Conservation (phyloP, 2,888 invertebrate species). For the Sarcophaga rosellei region DNA sequence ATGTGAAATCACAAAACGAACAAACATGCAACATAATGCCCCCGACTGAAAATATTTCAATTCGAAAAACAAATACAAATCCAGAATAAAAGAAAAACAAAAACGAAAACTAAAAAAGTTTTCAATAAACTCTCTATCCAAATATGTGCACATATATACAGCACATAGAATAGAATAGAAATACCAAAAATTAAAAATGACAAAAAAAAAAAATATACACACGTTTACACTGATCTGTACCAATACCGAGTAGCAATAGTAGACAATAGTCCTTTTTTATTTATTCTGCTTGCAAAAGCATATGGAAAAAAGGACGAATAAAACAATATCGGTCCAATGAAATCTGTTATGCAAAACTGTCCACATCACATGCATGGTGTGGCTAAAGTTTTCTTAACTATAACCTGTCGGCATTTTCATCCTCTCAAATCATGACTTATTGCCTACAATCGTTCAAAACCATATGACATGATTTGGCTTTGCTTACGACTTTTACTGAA, state of each 20-base stretch:
- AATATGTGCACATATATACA: background rate
- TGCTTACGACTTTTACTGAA: no score
- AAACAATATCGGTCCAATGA: background rate
- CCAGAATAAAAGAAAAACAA: background rate
- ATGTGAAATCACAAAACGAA: constrained; percentile 15
- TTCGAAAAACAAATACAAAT: constrained; percentile 16
- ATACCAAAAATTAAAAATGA: constrained; percentile 15
- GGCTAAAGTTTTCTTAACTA: no score
- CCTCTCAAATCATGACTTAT: no score
- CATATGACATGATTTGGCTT: no score
- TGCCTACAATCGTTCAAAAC: no score
- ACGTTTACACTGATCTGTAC: background rate
- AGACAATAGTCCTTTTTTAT: no score
- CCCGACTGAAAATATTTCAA: constrained; percentile 32
- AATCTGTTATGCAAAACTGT: constrained; percentile 43
- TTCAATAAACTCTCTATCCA: constrained; percentile 52
- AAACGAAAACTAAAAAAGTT: constrained; percentile 11
- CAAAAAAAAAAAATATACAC: constrained; percentile 29
- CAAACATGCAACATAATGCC: constrained; percentile 39
- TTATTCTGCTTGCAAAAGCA: background rate
- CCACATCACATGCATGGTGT: constrained; percentile 44
- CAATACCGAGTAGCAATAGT: background rate
- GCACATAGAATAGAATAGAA: background rate
- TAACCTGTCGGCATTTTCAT: no score
- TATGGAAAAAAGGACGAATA: background rate